phyloP scores from a whole-genome alignment of 2,797 vertebrate genomes.

The Helostoma temminkii region DNA sequence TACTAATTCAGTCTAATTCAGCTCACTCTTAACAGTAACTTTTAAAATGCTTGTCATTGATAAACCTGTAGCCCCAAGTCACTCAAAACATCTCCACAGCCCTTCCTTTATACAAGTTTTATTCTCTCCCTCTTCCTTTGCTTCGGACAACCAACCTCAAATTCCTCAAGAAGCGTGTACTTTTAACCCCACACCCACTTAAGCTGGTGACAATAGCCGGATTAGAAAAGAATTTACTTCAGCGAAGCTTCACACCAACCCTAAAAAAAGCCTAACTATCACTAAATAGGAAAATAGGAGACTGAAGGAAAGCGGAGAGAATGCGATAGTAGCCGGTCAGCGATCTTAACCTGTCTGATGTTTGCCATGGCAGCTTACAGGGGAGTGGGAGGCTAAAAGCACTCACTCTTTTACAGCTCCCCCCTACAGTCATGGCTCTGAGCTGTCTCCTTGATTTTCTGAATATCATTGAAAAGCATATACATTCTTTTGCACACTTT shows the following conservation, averaged over 20 bases:
- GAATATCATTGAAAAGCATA: slow-evolving; percentile 70
- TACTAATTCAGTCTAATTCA: slow-evolving; percentile 84
- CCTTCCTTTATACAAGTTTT: slow-evolving; percentile 86
- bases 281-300: slow-evolving; percentile 86
- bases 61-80: slow-evolving; percentile 86
- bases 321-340: slow-evolving; percentile 93
- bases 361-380: slow-evolving; percentile 85
- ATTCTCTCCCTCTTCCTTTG: slow-evolving; percentile 63
- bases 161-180: slow-evolving; percentile 91
- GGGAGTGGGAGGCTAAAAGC: slow-evolving; percentile 79
- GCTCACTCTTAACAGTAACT: slow-evolving; percentile 86
- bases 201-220: slow-evolving; percentile 96
- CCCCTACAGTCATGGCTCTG: slow-evolving; percentile 52
- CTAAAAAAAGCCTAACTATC: slow-evolving; percentile 87
- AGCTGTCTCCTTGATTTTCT: slow-evolving; percentile 92
- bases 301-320: slow-evolving; percentile 92
- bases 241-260: slow-evolving; percentile 87
- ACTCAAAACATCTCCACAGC: slow-evolving; percentile 85
- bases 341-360: slow-evolving; percentile 95
- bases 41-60: slow-evolving; percentile 81
- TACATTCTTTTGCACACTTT: slow-evolving; percentile 37
- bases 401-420: slow-evolving; percentile 85
- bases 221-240: slow-evolving; percentile 98
- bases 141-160: slow-evolving; percentile 81
- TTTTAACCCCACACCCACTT: slow-evolving; percentile 95